phyloP scores from a whole-genome alignment of 2,888 invertebrate species.

The Chirona hameri region DNA sequence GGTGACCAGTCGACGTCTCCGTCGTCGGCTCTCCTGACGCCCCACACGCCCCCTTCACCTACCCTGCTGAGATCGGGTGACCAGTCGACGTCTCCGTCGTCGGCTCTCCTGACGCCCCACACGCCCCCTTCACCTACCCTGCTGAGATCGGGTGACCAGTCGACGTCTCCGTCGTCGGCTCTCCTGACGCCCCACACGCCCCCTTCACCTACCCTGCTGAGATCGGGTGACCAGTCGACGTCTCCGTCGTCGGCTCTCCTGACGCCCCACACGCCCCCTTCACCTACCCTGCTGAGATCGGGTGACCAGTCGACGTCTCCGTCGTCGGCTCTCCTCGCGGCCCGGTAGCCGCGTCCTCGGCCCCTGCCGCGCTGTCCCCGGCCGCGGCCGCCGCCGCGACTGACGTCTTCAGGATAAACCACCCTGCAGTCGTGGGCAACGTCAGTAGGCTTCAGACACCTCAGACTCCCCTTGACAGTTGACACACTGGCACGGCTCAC shows the following conservation, averaged over 20 bases:
- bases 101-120: not conserved
- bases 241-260: not conserved
- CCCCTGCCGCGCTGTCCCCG: not conserved
- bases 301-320: too few relatives aligned
- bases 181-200: too few relatives aligned
- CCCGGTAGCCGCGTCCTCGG: not conserved
- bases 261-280: too few relatives aligned
- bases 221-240: not conserved
- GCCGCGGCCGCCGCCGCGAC: not conserved
- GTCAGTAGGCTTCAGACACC: too few relatives aligned
- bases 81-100: not conserved
- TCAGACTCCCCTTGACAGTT: too few relatives aligned
- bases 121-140: too few relatives aligned
- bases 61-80: not conserved
- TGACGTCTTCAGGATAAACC: not conserved
- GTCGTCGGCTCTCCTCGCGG: not conserved
- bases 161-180: not conserved
- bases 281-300: too few relatives aligned
- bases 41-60: too few relatives aligned
- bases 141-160: not conserved
- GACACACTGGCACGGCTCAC: too few relatives aligned
- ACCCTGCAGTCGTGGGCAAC: too few relatives aligned
- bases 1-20: not conserved
- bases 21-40: not conserved
- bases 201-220: not conserved